Percentiles rank a stretch among this genome's conserved stretches.
phyloP scores from a whole-genome alignment of 2,797 vertebrate species.

The Periparus ater region DNA sequence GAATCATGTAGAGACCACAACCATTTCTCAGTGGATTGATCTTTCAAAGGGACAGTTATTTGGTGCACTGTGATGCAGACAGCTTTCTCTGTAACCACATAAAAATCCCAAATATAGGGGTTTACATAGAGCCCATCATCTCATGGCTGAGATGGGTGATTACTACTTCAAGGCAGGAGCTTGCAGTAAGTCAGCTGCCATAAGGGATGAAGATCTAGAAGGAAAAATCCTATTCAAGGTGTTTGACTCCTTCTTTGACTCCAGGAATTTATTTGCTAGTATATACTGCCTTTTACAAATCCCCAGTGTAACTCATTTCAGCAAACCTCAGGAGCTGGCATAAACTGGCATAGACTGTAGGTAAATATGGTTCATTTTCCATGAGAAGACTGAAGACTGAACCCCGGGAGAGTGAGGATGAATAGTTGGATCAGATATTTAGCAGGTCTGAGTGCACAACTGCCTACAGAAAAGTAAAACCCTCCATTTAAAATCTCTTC shows the following conservation, averaged over 20 bases:
- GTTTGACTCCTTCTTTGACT: neutral
- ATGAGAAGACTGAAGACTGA: neutral
- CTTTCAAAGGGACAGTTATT: neutral
- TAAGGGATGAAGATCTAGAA: neutral
- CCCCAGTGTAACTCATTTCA: neutral
- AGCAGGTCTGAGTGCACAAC: neutral
- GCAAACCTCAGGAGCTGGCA: neutral
- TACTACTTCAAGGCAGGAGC: neutral
- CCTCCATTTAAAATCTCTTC: neutral
- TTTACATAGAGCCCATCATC: neutral
- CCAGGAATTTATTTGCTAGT: neutral
- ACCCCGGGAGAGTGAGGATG: neutral
- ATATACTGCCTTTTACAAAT: neutral
- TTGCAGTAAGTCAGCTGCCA: neutral
- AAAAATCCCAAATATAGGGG: neutral
- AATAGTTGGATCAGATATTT: neutral
- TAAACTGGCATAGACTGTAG: neutral
- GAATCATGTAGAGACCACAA: neutral
- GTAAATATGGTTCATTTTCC: neutral
- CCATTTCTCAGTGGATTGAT: neutral
- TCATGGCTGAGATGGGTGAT: neutral
- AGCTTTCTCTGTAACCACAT: neutral
- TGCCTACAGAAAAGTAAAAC: neutral
- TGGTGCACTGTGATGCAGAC: neutral
- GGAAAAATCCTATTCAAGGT: neutral